phyloP scores from a whole-genome alignment of 2,797 vertebrate genomes.

The Labeo calbasu region DNA sequence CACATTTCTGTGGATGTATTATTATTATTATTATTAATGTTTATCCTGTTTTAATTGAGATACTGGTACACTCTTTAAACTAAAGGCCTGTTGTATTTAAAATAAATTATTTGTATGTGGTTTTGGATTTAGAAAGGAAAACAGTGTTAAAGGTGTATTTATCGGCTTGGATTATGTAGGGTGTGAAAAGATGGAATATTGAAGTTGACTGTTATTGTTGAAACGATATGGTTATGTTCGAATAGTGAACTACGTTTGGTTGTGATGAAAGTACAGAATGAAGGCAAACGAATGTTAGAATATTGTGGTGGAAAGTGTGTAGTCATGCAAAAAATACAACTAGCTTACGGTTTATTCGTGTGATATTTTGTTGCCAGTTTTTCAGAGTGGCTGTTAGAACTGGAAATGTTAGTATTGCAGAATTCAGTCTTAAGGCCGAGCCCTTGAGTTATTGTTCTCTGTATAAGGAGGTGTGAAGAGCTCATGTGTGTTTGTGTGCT shows the following conservation, averaged over 20 bases:
- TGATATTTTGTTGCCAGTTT: neutral
- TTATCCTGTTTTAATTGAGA: neutral
- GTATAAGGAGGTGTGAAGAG: slow-evolving; percentile 65
- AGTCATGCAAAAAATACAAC: neutral
- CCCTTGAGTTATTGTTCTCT: slow-evolving; percentile 61
- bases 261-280: slow-evolving; percentile 46
- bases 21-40: neutral
- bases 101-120: slow-evolving; percentile 7
- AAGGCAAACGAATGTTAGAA: slow-evolving; percentile 19
- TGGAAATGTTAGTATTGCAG: slow-evolving; percentile 35
- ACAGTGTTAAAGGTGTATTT: slow-evolving; percentile 48
- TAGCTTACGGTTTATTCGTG: neutral
- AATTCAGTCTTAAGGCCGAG: slow-evolving; percentile 14
- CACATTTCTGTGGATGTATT: slow-evolving; percentile 8
- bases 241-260: slow-evolving; percentile 36
- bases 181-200: neutral
- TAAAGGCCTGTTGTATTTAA: slow-evolving; percentile 7
- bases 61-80: slow-evolving; percentile 3
- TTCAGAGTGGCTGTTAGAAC: slow-evolving; percentile 27
- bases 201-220: slow-evolving; percentile 22
- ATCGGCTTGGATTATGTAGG: slow-evolving; percentile 23
- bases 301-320: neutral
- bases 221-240: slow-evolving; percentile 46
- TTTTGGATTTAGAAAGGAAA: slow-evolving; percentile 13
- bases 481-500: slow-evolving; percentile 62